Evolutionary conservation across 2,797 vertebrate species (phyloP), one percentile per base, ranked within the genome.

Genomic region (Chelon labrosus): DNA sequence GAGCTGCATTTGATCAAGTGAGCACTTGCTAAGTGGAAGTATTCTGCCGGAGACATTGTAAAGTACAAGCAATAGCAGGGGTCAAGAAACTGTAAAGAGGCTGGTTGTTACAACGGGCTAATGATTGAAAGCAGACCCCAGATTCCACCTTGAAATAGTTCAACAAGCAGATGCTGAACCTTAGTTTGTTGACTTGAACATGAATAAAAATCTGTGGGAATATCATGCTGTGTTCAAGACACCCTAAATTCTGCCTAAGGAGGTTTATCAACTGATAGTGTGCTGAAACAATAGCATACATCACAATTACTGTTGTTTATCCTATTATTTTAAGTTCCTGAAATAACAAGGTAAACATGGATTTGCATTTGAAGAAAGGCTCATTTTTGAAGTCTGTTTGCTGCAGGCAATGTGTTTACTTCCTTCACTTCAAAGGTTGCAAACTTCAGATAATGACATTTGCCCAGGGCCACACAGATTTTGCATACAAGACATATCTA

Each of bases 81-180:
- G 46, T 55, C 50, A 25, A 16, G 19, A 47, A 70, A 76, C 31
- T 41, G 7, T 8, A 44, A 42, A 27, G 2, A 12, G 50, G 10
- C 0, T 55, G 25, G 4, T 56, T 65, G 61, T 10, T 66, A 20
- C 39, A 19, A 0, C 53, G 10, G 9, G 9, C 3, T 19, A 20
- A 10, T 7, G 19, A 20, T 49, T 19, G 9, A 50, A 59, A 63
- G 9, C 35, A 47, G 59, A 53, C 20, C 1, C 10, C 42, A 27
- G 53, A 42, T 35, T 58, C 53, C 46, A 49, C 47, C 47, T 1
- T 41, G 41, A 70, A 50, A 49, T 39, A 58, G 31, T 71, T 66
- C 63, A 65, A 22, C 61, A 65, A 39, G 57, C 53, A 58, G 31
- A 50, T 50, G 44, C 42, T 17, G 31, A 3, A 4, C 41, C 27